Evolutionary conservation across 2,113 vertebrate species (phyloP).

Genomic region (Rhinolophus sinicus): DNA sequence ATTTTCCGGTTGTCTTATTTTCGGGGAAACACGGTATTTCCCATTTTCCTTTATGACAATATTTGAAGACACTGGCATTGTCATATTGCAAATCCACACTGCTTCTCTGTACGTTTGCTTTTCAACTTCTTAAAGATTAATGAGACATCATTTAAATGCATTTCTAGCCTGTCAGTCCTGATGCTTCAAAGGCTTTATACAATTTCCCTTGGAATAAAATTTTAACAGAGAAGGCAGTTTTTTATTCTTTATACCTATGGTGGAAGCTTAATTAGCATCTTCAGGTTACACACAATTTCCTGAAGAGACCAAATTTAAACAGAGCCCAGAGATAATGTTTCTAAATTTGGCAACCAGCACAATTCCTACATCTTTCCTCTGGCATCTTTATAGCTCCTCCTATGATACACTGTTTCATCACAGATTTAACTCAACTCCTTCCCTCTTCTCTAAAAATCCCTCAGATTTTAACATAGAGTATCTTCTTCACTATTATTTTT

Average conservation of each 20-base stretch:
- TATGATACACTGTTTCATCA: neutral
- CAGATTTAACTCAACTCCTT: neutral
- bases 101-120: constrained; percentile 69
- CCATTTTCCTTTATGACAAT: constrained; percentile 20
- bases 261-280: constrained; percentile 22
- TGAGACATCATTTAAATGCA: constrained; percentile 73
- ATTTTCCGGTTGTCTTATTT: too few relatives aligned
- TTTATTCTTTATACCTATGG: constrained; percentile 16
- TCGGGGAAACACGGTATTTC: neutral
- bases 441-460: neutral
- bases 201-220: constrained; percentile 70
- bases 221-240: constrained; percentile 63
- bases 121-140: constrained; percentile 82
- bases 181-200: constrained; percentile 60
- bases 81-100: constrained; percentile 46
- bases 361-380: constrained; percentile 25
- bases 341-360: constrained; percentile 50
- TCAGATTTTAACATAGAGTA: constrained; percentile 6
- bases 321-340: neutral
- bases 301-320: constrained; percentile 51
- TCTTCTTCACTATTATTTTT: constrained; percentile 43
- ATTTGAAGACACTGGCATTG: constrained; percentile 50
- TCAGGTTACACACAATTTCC: constrained; percentile 21
- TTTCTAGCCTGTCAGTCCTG: constrained; percentile 71
- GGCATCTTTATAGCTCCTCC: constrained; percentile 26